Evolutionary conservation across 2,888 invertebrate species (phyloP), one percentile per base, ranked within the genome.

Genomic region (Dusona sp.): DNA sequence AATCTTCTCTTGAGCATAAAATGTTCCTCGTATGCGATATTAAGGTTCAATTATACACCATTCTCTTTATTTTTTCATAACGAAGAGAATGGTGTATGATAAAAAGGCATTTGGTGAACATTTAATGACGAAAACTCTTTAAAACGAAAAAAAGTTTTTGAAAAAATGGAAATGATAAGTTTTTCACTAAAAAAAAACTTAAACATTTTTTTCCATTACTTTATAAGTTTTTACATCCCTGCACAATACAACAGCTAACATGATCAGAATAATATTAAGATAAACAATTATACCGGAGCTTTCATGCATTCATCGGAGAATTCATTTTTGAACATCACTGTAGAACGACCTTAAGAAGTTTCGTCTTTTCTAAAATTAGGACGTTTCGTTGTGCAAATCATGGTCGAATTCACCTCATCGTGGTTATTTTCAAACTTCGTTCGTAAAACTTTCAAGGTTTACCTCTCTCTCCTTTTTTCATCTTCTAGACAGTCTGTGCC

Each of bases 311-410:
- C n/a, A 54, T 54, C n/a, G 22, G 4, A 25, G 29, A 29, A 11
- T n/a, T 29, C 11, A 61, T 61, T 29, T 61, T 61, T 29, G 29
- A 29, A 61, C 13, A 61, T 13, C 1, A 61, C 29, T 61, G 16
- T 29, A 54, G 1, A 57, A 29, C 13, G 6, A 29, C 11, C 19
- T 48, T 7, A 25, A 29, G 1, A 29, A 11, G 29, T 7, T 13
- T 25, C 61, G 16, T 16, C 25, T 61, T 61, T 29, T 61, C 61
- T 61, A 61, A 61, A 61, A 29, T 61, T 61, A 61, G 29, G 29
- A 61, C 29, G 6, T 61, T 29, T 13, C 29, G 29, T 29, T 29
- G 3, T 29, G 29, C 13, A 6, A 61, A 29, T 7, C 29, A 61
- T 61, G 29, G 29, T 16, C 29, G 1, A 29, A 61, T 61, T 61